Evolutionary conservation across 2,113 vertebrate species (phyloP).

Genomic region (Bothrops jararaca): DNA sequence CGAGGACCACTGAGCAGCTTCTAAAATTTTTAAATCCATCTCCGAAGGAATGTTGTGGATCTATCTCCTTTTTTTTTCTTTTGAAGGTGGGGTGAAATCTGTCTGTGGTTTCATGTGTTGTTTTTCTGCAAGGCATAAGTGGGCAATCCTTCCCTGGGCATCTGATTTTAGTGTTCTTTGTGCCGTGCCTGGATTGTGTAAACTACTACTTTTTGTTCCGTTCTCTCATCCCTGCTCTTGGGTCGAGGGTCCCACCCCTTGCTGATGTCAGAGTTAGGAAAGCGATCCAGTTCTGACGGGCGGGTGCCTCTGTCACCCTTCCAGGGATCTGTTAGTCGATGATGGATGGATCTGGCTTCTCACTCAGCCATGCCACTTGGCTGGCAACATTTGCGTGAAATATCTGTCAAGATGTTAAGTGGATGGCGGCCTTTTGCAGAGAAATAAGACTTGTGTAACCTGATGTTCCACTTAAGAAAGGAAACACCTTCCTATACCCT

Average conservation of each 20-base stretch:
- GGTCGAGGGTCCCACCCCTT: neutral
- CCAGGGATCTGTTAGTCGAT: slow-evolving; percentile 82
- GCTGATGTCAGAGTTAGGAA: slow-evolving; percentile 31
- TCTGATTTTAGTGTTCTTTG: neutral
- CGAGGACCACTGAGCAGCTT: neutral
- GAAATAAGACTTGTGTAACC: slow-evolving; percentile 90
- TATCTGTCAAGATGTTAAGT: slow-evolving; percentile 89
- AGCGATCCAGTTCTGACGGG: slow-evolving; percentile 44
- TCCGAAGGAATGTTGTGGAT: no score
- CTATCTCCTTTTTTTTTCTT: neutral
- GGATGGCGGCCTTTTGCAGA: slow-evolving; percentile 81
- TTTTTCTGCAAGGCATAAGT: neutral
- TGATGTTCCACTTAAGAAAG: slow-evolving; percentile 86
- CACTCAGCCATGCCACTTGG: slow-evolving; percentile 67
- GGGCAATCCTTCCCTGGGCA: neutral
- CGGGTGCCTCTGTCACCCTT: slow-evolving; percentile 50
- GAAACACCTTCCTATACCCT: slow-evolving; percentile 71
- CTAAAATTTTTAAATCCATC: neutral
- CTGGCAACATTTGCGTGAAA: slow-evolving; percentile 55
- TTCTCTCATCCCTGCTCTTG: neutral
- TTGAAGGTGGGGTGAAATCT: neutral
- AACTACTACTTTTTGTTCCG: neutral
- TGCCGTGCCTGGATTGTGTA: neutral
- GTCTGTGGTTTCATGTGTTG: neutral
- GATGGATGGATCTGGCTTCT: slow-evolving; percentile 82